Base-by-base conservation (phyloP, 2,888 invertebrate species). In the Melinaea menophilus region DNA sequence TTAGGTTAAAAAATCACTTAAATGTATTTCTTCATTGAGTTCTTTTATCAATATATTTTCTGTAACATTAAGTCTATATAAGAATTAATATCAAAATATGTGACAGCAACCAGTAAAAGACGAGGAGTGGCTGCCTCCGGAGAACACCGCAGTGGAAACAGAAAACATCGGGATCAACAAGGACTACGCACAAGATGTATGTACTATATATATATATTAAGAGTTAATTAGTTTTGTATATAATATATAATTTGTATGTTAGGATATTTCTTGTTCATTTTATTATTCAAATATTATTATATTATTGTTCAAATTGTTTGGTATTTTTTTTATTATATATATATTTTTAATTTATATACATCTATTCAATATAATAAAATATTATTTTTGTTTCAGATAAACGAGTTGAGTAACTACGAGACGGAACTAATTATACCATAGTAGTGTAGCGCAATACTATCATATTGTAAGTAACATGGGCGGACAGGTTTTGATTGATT, bases 361-460 rank as follows among this genome's bases (percentile, higher is more conserved):
- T 35, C 4, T 35, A 33, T 31, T 31, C 22, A 22, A 31, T 56
- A 37, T 57, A 46, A 33, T 13, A 46, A 22, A 3, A 13, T 64
- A 46, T 13, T 34, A 66, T 68, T 64, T 67, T 68, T 62, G 56
- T 79, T 78, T 64, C 81, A 82, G 82, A 78, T 80, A 33, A 72
- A 73, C 55, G 75, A 76, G 55, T 66, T 80, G 69, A 77, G 72
- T 55, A 74, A 79, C 34, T 72, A 69, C 62, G 57, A 72, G 58
- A 73, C 66, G 58, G 79, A 80, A 73, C 69, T 83, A 64, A 77
- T 81, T 69, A 73, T 78, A 70, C 73, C 79, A 65, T 81, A 75
- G 71, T 65, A 56, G 54, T 48, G 12, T 60, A 54, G 59, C 57
- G 60, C 46, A 13, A 55, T 56, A 55, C 57, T 61, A 41, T 57